phyloP scores from a whole-genome alignment of 1,140 invertebrate species.

The Lordiphosa collinella region DNA sequence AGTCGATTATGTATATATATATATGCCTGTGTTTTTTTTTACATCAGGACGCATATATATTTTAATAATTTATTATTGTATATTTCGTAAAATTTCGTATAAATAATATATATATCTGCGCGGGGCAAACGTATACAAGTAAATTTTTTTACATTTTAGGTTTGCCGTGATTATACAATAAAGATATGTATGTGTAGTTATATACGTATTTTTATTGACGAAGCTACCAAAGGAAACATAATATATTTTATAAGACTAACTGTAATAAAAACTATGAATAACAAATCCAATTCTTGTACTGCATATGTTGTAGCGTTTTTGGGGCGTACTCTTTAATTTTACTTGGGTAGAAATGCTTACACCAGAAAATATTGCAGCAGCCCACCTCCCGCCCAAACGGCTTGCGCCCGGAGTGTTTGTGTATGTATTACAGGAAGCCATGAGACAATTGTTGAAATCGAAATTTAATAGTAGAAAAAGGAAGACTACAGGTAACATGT shows the following conservation, averaged over 20 bases:
- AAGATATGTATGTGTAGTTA: slow-evolving; percentile 59
- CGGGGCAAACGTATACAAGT: slow-evolving; percentile 40
- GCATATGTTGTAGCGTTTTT: not conserved
- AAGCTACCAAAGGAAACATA: slow-evolving; percentile 71
- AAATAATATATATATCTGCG: slow-evolving; percentile 56
- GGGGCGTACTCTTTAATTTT: no score
- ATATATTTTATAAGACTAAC: slow-evolving; percentile 70
- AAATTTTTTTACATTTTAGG: slow-evolving; percentile 58
- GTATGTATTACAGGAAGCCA: no score
- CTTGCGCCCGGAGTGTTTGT: no score
- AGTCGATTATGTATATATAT: slow-evolving; percentile 42
- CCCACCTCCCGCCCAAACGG: no score
- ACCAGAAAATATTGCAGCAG: not conserved
- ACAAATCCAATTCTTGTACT: slow-evolving; percentile 26
- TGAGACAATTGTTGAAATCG: no score
- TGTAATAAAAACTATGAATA: slow-evolving; percentile 65
- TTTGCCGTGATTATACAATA: slow-evolving; percentile 61
- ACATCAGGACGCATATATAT: slow-evolving; percentile 32
- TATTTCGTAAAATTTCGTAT: slow-evolving; percentile 56
- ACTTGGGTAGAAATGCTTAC: no score
- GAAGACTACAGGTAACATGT: no score
- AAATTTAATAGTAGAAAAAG: no score
- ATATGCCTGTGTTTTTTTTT: slow-evolving; percentile 16
- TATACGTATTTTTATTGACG: slow-evolving; percentile 69
- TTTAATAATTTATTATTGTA: slow-evolving; percentile 63